phyloP scores from a whole-genome alignment of 1,140 invertebrate genomes.

The Nomia melanderi region DNA sequence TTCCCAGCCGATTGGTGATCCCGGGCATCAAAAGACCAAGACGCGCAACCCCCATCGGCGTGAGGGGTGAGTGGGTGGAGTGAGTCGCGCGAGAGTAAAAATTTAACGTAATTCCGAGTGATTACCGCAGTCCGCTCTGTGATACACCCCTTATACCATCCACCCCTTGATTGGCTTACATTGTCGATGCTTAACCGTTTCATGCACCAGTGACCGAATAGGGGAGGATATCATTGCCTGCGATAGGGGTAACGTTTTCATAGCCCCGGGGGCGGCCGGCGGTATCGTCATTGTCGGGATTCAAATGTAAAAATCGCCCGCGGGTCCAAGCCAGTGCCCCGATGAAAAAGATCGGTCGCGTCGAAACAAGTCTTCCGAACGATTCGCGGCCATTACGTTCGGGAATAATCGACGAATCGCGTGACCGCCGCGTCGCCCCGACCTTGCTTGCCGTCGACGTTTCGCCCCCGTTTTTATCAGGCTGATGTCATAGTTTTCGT shows the following conservation, averaged over 20 bases:
- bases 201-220: slow-evolving; percentile 80
- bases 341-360: slow-evolving; percentile 18
- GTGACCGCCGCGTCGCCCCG: slow-evolving; percentile 11
- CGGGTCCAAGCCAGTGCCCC: background rate
- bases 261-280: slow-evolving; percentile 55
- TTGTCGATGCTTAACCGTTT: slow-evolving; percentile 82
- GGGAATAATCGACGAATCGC: slow-evolving; percentile 46
- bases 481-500: slow-evolving; percentile 2
- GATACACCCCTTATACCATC: slow-evolving; percentile 68
- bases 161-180: slow-evolving; percentile 80
- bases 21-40: slow-evolving; percentile 59
- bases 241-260: slow-evolving; percentile 80
- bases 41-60: slow-evolving; percentile 46
- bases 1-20: slow-evolving; percentile 8
- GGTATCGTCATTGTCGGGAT: slow-evolving; percentile 63
- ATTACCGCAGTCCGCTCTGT: slow-evolving; percentile 73
- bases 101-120: slow-evolving; percentile 79
- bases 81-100: slow-evolving; percentile 65
- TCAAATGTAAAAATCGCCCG: slow-evolving; percentile 61
- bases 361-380: slow-evolving; percentile 3
- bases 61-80: background rate
- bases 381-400: slow-evolving; percentile 14
- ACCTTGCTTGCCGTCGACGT: background rate
- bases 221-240: slow-evolving; percentile 77
- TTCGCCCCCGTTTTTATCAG: slow-evolving; percentile 24